Evolutionary conservation across 2,888 invertebrate genomes (phyloP), one percentile per base, ranked within the genome.

Genomic region (Eristalinus aeneus): DNA sequence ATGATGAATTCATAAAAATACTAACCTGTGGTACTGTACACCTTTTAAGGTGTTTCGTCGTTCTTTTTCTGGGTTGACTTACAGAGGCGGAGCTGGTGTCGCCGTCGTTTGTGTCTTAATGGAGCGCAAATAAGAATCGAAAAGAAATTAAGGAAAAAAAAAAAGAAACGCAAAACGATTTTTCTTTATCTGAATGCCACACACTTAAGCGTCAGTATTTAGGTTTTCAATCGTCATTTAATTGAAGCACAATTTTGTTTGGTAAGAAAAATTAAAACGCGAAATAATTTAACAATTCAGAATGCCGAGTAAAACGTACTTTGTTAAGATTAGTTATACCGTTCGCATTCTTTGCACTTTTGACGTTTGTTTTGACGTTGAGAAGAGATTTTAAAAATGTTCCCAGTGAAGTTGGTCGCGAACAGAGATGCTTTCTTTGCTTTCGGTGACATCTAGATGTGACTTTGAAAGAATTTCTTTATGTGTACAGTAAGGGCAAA

Each of bases 351-450:
- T 65, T 81, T 64, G 23, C 16, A 34, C 39, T 67, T 81, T 81
- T 85, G 85, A 85, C 85, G 54, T 85, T 85, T 85, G 76, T 77
- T 85, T 81, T 85, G 85, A 85, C 76, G 76, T 81, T 77, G 76
- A 9, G 39, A n/a, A 61, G 32, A 36, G 16, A 58, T 65, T 73
- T 69, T 61, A 16, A 73, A 69, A 27, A 63, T 67, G n/a, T 46
- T 68, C 71, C 61, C 79, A 75, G 61, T n/a, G 56, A 60, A 67
- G 10, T 46, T 60, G 22, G 23, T 34, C 3, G 6, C 16, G 2
- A 46, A 27, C 77, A 77, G 82, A 68, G 56, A 73, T 83, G 73
- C 6, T 31, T 73, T 20, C 10, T 12, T 68, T 27, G 0, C 8
- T 0, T 34, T 34, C 9, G 2, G 10, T 63, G 72, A 31, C 77